Conservation (phyloP, 2,888 invertebrate genomes). For the Dione vanillae region DNA sequence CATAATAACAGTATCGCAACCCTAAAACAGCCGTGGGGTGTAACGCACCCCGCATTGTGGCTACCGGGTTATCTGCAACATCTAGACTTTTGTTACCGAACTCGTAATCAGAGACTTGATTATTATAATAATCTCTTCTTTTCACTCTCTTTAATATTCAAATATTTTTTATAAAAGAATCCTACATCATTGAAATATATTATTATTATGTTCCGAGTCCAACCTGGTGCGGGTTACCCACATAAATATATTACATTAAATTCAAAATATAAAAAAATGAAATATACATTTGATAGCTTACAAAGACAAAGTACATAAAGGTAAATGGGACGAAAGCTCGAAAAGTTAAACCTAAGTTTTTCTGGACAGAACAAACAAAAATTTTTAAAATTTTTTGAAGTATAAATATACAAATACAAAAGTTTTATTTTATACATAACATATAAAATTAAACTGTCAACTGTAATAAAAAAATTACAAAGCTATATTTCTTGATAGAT, state of each 20-base stretch:
- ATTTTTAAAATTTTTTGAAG: not conserved
- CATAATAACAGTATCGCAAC: constrained; percentile 52
- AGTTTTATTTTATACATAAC: not conserved
- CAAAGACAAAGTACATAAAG: too few relatives aligned
- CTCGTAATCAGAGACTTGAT: constrained; percentile 63
- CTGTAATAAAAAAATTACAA: not conserved
- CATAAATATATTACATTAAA: too few relatives aligned
- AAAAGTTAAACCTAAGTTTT: too few relatives aligned
- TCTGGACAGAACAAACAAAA: not conserved
- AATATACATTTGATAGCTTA: too few relatives aligned
- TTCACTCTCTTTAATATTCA: constrained; percentile 41
- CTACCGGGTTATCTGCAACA: constrained; percentile 70
- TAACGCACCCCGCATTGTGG: constrained; percentile 61
- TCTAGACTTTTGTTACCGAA: constrained; percentile 72
- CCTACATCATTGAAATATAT: not conserved
- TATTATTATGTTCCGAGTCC: not conserved
- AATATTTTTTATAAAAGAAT: constrained; percentile 25
- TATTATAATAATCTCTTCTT: constrained; percentile 52
- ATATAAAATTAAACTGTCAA: constrained; percentile 8
- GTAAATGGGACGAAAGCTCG: too few relatives aligned
- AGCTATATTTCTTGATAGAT: constrained; percentile 11
- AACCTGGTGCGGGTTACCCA: too few relatives aligned
- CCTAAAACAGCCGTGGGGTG: constrained; percentile 67
- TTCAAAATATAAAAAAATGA: too few relatives aligned
- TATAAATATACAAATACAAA: not conserved